Evolutionary conservation across 2,113 vertebrate genomes (phyloP).

Genomic region (Callionymus lyra): DNA sequence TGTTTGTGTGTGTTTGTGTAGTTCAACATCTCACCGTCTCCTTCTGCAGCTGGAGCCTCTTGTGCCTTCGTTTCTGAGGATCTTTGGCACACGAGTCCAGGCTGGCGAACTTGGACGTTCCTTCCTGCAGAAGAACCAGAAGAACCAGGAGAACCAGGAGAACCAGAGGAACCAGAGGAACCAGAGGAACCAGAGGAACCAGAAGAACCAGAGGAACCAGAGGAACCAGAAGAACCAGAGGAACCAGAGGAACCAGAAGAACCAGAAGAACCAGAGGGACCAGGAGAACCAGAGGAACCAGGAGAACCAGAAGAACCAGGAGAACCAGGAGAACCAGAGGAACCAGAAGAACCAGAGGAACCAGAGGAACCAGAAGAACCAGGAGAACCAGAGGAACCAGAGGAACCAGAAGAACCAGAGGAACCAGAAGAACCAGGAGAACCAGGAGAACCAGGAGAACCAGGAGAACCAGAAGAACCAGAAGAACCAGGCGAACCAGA

Average conservation of each 20-base stretch:
- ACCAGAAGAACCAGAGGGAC: slow-evolving; percentile 7
- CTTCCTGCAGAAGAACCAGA: slow-evolving; percentile 69
- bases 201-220: slow-evolving; percentile 8
- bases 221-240: slow-evolving; percentile 8
- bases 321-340: slow-evolving; percentile 8
- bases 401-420: slow-evolving; percentile 8
- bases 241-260: slow-evolving; percentile 6
- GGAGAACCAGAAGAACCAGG: slow-evolving; percentile 7
- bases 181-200: slow-evolving; percentile 6
- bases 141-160: slow-evolving; percentile 9
- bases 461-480: slow-evolving; percentile 5
- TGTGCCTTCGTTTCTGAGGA: slow-evolving; percentile 88
- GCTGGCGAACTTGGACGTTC: slow-evolving; percentile 92
- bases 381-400: slow-evolving; percentile 8
- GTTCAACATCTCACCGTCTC: slow-evolving; percentile 84
- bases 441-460: slow-evolving; percentile 9
- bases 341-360: slow-evolving; percentile 6
- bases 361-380: slow-evolving; percentile 7
- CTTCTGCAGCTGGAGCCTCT: slow-evolving; percentile 83
- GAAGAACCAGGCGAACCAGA: no score
- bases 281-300: slow-evolving; percentile 6
- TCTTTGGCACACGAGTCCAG: slow-evolving; percentile 87
- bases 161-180: slow-evolving; percentile 6
- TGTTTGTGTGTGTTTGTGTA: no score
- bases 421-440: slow-evolving; percentile 7